These are phyloP conservation scores for Trididemnum miniatum DNA, from an alignment of 23 tunicate species.

Conservation along the genomic window DNA sequence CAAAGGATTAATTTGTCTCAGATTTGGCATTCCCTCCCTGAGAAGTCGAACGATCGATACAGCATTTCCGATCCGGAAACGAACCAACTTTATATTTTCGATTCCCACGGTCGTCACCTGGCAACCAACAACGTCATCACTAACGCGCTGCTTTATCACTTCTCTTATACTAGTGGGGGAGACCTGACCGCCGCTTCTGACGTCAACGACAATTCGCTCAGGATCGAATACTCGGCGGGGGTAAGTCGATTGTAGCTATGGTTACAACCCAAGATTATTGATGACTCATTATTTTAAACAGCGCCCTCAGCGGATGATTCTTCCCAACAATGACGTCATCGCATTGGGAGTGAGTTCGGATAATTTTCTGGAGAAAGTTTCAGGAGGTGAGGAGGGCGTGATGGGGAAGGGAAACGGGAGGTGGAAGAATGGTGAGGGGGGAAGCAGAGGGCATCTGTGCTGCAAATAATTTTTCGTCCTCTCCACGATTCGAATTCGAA, in stretches of 20 bases:
- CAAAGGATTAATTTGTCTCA: slow-evolving; percentile 14
- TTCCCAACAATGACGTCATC: slow-evolving; percentile 55
- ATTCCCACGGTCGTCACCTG: slow-evolving; percentile 65
- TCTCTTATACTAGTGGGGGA: slow-evolving; percentile 48
- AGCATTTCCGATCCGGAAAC: slow-evolving; percentile 81
- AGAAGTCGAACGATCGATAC: slow-evolving; percentile 36
- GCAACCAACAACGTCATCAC: slow-evolving; percentile 87
- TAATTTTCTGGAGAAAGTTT: slow-evolving; percentile 30
- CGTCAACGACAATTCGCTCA: slow-evolving; percentile 56
- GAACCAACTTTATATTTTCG: slow-evolving; percentile 81
- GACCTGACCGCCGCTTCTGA: slow-evolving; percentile 41
- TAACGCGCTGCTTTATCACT: slow-evolving; percentile 63
- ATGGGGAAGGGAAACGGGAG: no score
- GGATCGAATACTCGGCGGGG: slow-evolving; percentile 33
- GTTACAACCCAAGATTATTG: neutral
- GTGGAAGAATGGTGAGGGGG: no score
- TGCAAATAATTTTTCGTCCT: no score
- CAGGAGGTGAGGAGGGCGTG: slow-evolving; percentile 34
- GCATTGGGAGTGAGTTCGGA: slow-evolving; percentile 21
- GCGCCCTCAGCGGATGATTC: slow-evolving; percentile 39
- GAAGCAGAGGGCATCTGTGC: no score
- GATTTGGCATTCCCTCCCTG: slow-evolving; percentile 59
- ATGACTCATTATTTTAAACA: slow-evolving; percentile 1
- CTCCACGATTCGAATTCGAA: no score
- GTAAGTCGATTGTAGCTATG: slow-evolving; percentile 37